Conservation (phyloP, 37 sponge, comb jelly and placozoan genomes). For the Axinella damicornis region DNA sequence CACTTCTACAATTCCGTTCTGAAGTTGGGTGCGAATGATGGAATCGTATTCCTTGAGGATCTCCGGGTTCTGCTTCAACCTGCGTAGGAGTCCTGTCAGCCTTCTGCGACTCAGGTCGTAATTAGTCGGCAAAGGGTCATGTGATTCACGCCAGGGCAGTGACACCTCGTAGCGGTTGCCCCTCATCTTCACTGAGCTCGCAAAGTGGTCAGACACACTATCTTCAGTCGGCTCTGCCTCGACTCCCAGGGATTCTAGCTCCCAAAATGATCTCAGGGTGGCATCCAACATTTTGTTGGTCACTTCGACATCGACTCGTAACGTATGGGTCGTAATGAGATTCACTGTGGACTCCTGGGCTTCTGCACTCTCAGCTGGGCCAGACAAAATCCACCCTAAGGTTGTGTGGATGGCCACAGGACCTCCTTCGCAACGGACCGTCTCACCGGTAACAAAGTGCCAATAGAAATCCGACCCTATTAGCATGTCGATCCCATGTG, state of each 20-base stretch:
- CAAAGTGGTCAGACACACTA: slow-evolving; percentile 17
- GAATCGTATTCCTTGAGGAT: slow-evolving; percentile 33
- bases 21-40: slow-evolving; percentile 15
- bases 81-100: slow-evolving; percentile 24
- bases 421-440: not conserved
- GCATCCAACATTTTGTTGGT: not conserved
- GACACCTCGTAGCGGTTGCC: slow-evolving; percentile 4
- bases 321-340: slow-evolving; percentile 15
- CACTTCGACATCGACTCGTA: not conserved
- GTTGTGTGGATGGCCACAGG: slow-evolving; percentile 26
- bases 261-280: slow-evolving; percentile 9
- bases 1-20: slow-evolving; percentile 36
- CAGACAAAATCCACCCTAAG: slow-evolving; percentile 30
- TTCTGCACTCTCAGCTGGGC: not conserved
- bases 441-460: slow-evolving; percentile 7
- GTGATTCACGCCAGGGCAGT: slow-evolving; percentile 27
- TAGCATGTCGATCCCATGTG: slow-evolving; percentile 10
- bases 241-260: slow-evolving; percentile 11
- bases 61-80: slow-evolving; percentile 34
- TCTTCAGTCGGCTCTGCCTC: not conserved
- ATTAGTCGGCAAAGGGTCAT: slow-evolving; percentile 16
- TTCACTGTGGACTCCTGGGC: not conserved
- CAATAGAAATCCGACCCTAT: slow-evolving; percentile 35
- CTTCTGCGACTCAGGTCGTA: slow-evolving; percentile 31
- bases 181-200: not conserved